Evolutionary conservation across 1,140 invertebrate genomes (phyloP).

Genomic region (Drosophila arawakana): DNA sequence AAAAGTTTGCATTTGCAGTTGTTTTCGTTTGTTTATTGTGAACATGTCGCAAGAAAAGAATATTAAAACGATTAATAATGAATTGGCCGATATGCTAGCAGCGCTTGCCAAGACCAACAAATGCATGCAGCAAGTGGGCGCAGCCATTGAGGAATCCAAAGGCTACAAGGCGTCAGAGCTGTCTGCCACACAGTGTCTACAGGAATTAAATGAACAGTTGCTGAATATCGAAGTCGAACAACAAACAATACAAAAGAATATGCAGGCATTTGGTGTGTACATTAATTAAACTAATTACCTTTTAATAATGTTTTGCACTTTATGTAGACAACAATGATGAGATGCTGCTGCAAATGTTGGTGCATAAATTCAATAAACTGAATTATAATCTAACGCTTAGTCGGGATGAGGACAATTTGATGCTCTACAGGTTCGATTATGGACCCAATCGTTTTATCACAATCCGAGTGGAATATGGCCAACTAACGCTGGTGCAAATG

Average conservation of each 20-base stretch:
- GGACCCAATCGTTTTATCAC: not conserved
- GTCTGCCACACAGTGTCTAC: not conserved
- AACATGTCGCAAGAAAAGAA: slow-evolving; percentile 1
- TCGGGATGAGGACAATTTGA: not conserved
- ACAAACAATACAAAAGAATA: not conserved
- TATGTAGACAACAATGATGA: not conserved
- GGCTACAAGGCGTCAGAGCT: not conserved
- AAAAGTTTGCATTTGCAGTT: not conserved
- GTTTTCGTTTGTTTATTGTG: not conserved
- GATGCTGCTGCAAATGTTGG: not conserved
- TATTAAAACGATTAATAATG: not conserved
- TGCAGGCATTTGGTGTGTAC: slow-evolving; percentile 2
- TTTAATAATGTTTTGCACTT: not conserved
- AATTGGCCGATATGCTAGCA: not conserved
- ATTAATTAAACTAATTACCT: not conserved
- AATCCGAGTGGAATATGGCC: not conserved
- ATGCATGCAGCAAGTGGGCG: not conserved
- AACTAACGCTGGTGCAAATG: slow-evolving; percentile 16
- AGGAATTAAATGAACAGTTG: not conserved
- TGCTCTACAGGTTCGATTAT: slow-evolving; percentile 25
- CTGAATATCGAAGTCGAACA: not conserved
- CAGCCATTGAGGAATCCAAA: not conserved
- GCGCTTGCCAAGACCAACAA: not conserved
- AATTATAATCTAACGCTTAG: not conserved
- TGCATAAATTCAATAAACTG: slow-evolving; percentile 2